phyloP scores from a whole-genome alignment of 2,888 invertebrate genomes.

The Ametastegia equiseti region DNA sequence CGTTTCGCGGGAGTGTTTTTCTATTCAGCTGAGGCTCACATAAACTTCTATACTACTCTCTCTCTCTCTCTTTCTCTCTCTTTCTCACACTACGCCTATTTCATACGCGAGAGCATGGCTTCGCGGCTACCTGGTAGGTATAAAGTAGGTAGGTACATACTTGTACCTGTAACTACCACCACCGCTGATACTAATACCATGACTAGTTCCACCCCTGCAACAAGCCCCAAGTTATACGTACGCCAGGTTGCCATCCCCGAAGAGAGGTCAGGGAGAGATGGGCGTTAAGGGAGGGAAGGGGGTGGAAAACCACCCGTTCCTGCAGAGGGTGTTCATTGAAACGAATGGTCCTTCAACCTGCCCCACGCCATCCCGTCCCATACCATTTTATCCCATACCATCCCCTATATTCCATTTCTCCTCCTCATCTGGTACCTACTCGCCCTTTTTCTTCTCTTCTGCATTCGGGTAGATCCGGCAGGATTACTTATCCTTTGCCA shows the following conservation, averaged over 20 bases:
- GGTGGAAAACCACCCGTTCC: background rate
- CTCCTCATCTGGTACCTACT: constrained; percentile 50
- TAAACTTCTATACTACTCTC: constrained; percentile 16
- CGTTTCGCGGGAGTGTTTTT: constrained; percentile 26
- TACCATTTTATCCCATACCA: too few species aligned
- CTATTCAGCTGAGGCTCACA: constrained; percentile 34
- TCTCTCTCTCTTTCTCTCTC: too few species aligned
- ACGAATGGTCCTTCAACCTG: constrained; percentile 55
- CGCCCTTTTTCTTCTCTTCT: constrained; percentile 49
- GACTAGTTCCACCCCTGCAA: too few species aligned
- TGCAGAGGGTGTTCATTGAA: constrained; percentile 44
- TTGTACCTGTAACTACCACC: background rate
- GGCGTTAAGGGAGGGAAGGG: background rate
- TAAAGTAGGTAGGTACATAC: too few species aligned
- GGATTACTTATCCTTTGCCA: constrained; percentile 68
- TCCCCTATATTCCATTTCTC: too few species aligned
- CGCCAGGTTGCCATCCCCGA: background rate
- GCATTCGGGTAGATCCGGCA: constrained; percentile 44
- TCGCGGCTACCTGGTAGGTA: background rate
- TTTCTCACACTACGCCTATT: background rate
- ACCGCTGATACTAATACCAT: background rate
- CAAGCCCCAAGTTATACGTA: background rate
- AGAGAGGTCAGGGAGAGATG: background rate
- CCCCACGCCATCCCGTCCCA: too few species aligned
- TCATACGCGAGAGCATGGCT: background rate